Base-by-base conservation (phyloP, 1,140 invertebrate species). In the Mizuhopecten yessoensis region DNA sequence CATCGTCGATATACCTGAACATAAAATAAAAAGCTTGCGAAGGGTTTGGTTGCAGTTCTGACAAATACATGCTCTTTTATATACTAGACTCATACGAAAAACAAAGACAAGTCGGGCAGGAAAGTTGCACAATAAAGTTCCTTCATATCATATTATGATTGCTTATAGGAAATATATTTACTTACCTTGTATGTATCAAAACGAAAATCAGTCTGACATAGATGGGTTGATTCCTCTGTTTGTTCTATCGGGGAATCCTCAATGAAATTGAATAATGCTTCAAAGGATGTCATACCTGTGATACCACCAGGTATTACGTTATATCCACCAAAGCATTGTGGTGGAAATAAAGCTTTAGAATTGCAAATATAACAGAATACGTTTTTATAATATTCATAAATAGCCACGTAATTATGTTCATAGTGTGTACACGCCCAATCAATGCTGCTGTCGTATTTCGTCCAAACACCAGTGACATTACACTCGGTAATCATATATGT, bases 131-230 rank as follows among this genome's bases (percentile, higher is more conserved):
- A n/a, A n/a, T n/a, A n/a, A n/a, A n/a, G n/a, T n/a, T n/a, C n/a
- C n/a, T n/a, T n/a, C n/a, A n/a, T n/a, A n/a, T n/a, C n/a, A n/a
- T n/a, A n/a, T n/a, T n/a, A n/a, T n/a, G n/a, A n/a, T n/a, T n/a
- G n/a, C n/a, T n/a, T n/a, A n/a, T n/a, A n/a, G n/a, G n/a, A n/a
- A n/a, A n/a, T n/a, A n/a, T n/a, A n/a, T n/a, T n/a, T n/a, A n/a
- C 5, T 75, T 75, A 75, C 57, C 57, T 75, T 75, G 57, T 29
- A 75, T 29, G 57, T 75, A n/a, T 75, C 57, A 75, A 75, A 75
- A n/a, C 3, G 57, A n/a, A 75, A 75, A 29, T 29, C 17, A 0
- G 57, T 9, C 5, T n/a, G 3, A n/a, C 57, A 75, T 75, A 75
- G 0, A 7, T n/a, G 57, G 57, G n/a, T 29, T 9, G n/a, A 9